These are phyloP conservation scores for Parelbella ahira DNA, from an alignment of 2,888 invertebrate genomes.

Conservation along the genomic window DNA sequence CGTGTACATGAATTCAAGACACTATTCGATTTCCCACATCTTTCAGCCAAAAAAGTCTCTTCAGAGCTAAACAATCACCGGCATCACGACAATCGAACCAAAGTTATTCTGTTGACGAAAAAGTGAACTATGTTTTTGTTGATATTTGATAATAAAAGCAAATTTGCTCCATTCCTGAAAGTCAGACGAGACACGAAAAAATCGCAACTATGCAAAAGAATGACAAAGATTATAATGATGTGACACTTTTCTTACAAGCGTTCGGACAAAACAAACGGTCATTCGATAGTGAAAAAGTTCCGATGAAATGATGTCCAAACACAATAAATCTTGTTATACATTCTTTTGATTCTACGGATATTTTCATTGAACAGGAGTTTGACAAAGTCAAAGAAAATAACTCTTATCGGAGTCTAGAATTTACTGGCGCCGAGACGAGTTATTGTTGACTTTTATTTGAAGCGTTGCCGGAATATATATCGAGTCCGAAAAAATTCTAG, in stretches of 20 bases:
- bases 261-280: constrained; percentile 13
- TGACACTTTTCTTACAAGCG: constrained; percentile 15
- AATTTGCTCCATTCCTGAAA: constrained; percentile 19
- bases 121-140: constrained; percentile 10
- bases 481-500: constrained; percentile 1
- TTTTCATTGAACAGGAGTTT: no score
- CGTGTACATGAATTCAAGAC: no score
- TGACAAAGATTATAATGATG: constrained; percentile 18
- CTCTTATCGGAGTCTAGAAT: constrained; percentile 18
- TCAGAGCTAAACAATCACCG: constrained; percentile 7
- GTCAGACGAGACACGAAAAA: constrained; percentile 13
- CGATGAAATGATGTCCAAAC: background rate
- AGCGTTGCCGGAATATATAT: constrained; percentile 1
- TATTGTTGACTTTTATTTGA: constrained; percentile 7
- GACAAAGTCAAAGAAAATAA: constrained; percentile 13
- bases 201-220: constrained; percentile 15
- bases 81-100: constrained; percentile 1
- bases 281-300: constrained; percentile 7
- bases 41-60: constrained; percentile 12
- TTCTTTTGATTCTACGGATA: constrained; percentile 11
- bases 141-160: constrained; percentile 11
- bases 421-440: constrained; percentile 11
- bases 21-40: no score
- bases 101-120: constrained; percentile 5
- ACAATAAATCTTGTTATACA: constrained; percentile 8